Base-by-base conservation (phyloP, 2,888 invertebrate genomes). In the Stenichneumon culpator region DNA sequence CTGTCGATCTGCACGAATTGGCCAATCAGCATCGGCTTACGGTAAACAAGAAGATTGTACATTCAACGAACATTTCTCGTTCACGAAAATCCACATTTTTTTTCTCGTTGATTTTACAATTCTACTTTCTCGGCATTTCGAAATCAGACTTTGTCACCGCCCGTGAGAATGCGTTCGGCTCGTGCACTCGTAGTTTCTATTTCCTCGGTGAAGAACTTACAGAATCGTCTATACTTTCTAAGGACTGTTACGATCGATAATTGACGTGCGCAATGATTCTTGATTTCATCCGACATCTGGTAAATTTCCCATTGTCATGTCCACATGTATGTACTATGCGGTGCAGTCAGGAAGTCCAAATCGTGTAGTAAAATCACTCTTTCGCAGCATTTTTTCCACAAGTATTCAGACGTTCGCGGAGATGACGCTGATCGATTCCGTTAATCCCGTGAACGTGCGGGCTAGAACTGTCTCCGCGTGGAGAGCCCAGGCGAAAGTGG, bases 341-440 rank as follows among this genome's bases (percentile, higher is more conserved):
- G 5, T 14, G 25, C 25, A 11, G 57, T 25, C 57, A 14, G 57
- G 54, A 57, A 25, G 9, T 54, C 22, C 19, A 11, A 22, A 11
- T 22, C 54, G 54, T 22, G 54, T 22, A 11, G 19, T 54, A 3
- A 19, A 54, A 3, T 57, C 57, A 57, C 57, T 57, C 7, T 54
- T 54, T 57, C 57, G 57, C 54, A 25, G 22, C 14, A 14, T 57
- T 19, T 57, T 52, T 57, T 25, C 11, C 4, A 25, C 57, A 4
- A 25, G 3, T 4, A 14, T 14, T 57, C 57, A 11, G 22, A 25
- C 3, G 25, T 25, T 25, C 22, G 25, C 57, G 25, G 14, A 57
- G 57, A 57, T 57, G 25, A 57, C 57, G 22, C 9, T 57, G 57
- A 57, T 57, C 22, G 57, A 57, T 57, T 57, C 25, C 9, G 25